Conservation (phyloP, 92 coral and sea anemone genomes). For the Epizoanthus ramosus region DNA sequence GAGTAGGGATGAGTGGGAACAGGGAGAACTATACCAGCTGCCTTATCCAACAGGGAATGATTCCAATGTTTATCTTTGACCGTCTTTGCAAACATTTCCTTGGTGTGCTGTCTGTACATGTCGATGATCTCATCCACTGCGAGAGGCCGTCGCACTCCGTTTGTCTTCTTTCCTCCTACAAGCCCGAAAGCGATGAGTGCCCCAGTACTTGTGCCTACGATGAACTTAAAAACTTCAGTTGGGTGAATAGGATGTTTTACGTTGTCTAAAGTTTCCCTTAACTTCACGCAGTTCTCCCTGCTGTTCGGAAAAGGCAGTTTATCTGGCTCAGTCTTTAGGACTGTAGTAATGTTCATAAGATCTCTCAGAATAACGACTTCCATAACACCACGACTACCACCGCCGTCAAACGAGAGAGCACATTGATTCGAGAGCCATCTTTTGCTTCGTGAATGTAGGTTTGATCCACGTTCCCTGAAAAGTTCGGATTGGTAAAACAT, state of each 20-base stretch:
- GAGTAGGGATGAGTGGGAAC: slow-evolving; percentile 36
- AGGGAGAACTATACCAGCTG: not conserved
- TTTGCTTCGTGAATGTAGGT: too few species aligned
- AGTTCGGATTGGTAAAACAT: too few species aligned
- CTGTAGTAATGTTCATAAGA: slow-evolving; percentile 19
- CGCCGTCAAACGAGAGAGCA: slow-evolving; percentile 40
- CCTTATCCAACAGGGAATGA: not conserved
- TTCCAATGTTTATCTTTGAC: not conserved
- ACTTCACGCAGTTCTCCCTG: not conserved
- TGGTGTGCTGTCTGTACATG: not conserved
- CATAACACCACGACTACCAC: slow-evolving; percentile 45
- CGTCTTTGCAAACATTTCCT: not conserved
- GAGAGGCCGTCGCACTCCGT: not conserved
- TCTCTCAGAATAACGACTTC: slow-evolving; percentile 32
- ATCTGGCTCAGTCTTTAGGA: not conserved
- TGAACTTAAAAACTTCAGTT: slow-evolving; percentile 30
- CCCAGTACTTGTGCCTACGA: slow-evolving; percentile 47
- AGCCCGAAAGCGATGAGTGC: slow-evolving; percentile 49
- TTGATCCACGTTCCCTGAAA: too few species aligned
- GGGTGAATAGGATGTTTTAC: slow-evolving; percentile 41
- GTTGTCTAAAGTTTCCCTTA: not conserved
- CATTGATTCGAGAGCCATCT: too few species aligned
- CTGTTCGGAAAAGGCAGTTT: not conserved
- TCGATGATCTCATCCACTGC: slow-evolving; percentile 18
- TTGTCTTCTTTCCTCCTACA: slow-evolving; percentile 33